Evolutionary conservation across 2,797 vertebrate species (phyloP), one percentile per base, ranked within the genome.

Genomic region (Chaenodraco wilsoni): DNA sequence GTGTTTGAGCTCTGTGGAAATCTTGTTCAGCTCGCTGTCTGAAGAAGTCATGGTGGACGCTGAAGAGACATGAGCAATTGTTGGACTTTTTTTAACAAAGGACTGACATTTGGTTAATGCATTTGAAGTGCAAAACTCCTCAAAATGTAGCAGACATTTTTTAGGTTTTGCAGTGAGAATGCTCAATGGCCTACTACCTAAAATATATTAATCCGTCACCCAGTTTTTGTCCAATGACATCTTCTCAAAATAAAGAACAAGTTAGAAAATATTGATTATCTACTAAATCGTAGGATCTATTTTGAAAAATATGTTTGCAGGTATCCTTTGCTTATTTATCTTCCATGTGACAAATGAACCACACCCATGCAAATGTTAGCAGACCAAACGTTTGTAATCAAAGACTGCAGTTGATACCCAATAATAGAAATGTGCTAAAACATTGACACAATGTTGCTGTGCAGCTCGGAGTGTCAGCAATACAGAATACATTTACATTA

Each of bases 1-100:
- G 1, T 70, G 4, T 12, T 72, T 81, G 21, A 94, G 15, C 40
- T 93, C 85, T 5, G 3, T 4, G 0, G 41, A 49, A n/a, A 92
- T 71, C 0, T 13, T 59, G 0, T 71, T 40, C 43, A 78, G 16
- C 50, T 88, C 51, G 0, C 2, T 40, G 3, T 82, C 40, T 19
- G 1, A 49, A 7, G 61, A 51, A 16, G 52, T 48, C 93, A 93
- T 94, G 69, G 27, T 59, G 48, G 49, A 52, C 2, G 5, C 73
- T 81, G 58, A 72, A 56, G 64, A 23, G 7, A 43, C 3, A 27
- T 19, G 1, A 40, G 57, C 27, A 27, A 16, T 3, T 14, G n/a
- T 50, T 31, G 33, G 57, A 46, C 46, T 44, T 9, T 45, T 43
- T 43, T 49, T 31, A 46, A 1, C 40, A 4, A 9, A 7, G 0